Conservation (phyloP, 2,797 vertebrate species). For the Sternarchorhynchus goeldii region DNA sequence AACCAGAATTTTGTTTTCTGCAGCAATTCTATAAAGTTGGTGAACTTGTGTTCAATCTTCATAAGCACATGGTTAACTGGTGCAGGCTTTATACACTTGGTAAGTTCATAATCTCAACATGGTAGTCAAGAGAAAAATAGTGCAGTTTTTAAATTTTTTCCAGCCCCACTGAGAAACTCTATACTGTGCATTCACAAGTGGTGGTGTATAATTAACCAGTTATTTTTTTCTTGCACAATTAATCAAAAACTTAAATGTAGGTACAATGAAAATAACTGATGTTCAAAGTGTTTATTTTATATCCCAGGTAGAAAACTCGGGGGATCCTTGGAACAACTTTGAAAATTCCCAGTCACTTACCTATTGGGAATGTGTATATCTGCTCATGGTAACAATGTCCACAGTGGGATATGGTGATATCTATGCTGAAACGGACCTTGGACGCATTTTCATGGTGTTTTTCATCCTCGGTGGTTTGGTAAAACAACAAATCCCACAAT, state of each 20-base stretch:
- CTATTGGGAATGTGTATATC: conserved; percentile 99
- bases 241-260: too few species aligned
- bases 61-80: conserved; percentile 99
- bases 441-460: conserved; percentile 99
- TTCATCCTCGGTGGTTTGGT: conserved; percentile 99
- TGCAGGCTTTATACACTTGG: conserved; percentile 98
- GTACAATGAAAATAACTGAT: neutral
- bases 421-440: conserved; percentile 98
- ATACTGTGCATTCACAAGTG: too few species aligned
- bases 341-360: conserved; percentile 94
- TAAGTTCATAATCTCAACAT: conserved; percentile 70
- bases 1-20: conserved; percentile 46
- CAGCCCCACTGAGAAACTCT: too few species aligned
- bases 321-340: conserved; percentile 99
- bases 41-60: conserved; percentile 98
- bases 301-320: conserved; percentile 98
- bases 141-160: too few species aligned
- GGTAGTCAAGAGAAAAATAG: neutral
- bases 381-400: conserved; percentile 99
- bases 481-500: conserved; percentile 75
- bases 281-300: conserved; percentile 42
- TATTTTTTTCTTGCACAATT: too few species aligned
- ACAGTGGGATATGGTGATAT: conserved; percentile 98
- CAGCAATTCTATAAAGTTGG: conserved; percentile 99
- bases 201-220: too few species aligned